A percentile compares a stretch with the other conserved stretches of the same genome.
Conservation (phyloP, 1,140 invertebrate species). For the Arctopsyche grandis region DNA sequence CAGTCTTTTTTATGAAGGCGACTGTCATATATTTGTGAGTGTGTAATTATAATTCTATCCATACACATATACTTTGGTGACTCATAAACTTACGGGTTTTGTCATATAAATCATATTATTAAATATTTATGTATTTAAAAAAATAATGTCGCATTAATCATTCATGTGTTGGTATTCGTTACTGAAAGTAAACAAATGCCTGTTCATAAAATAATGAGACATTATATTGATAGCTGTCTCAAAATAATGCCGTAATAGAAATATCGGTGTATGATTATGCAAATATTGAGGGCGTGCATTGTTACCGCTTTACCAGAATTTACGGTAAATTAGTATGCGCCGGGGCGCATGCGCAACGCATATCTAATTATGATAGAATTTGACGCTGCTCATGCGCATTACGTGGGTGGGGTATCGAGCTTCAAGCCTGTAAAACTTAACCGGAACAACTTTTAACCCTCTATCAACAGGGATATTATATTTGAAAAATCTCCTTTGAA, state of each 20-base stretch:
- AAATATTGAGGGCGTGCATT: not conserved
- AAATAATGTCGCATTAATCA: too few species aligned
- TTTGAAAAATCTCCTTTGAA: too few species aligned
- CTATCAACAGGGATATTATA: not conserved
- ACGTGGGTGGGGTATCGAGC: conserved; percentile 33
- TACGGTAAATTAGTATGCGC: conserved; percentile 21
- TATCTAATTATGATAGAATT: conserved; percentile 46
- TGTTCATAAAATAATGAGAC: too few species aligned
- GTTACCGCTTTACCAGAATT: not conserved
- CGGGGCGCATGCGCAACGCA: conserved; percentile 29
- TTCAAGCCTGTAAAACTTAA: conserved; percentile 30
- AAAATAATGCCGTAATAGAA: not conserved
- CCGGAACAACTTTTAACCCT: conserved; percentile 38
- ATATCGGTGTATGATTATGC: conserved; percentile 1
- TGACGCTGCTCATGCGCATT: conserved; percentile 42
- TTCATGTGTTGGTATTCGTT: too few species aligned
- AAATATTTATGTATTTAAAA: too few species aligned
- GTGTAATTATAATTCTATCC: not conserved
- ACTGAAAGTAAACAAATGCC: too few species aligned
- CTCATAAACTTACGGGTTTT: too few species aligned
- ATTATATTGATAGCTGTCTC: too few species aligned
- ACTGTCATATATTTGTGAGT: not conserved
- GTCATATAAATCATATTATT: too few species aligned
- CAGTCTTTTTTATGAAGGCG: not conserved
- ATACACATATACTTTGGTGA: not conserved